phyloP scores from a whole-genome alignment of 2,888 invertebrate genomes.

The Polyploca ridens region DNA sequence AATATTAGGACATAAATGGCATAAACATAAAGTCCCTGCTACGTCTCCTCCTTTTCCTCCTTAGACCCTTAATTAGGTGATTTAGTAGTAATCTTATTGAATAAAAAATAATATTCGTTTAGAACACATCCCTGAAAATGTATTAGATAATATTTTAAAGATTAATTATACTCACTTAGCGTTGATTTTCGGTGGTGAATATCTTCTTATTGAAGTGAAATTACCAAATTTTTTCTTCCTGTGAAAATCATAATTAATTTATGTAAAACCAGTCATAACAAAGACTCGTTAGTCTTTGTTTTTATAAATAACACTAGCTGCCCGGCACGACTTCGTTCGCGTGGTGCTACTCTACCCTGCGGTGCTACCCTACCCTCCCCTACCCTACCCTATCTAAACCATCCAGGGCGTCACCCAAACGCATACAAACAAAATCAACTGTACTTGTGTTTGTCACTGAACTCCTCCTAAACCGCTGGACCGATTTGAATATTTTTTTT shows the following conservation, averaged over 20 bases:
- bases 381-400: no score
- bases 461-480: no score
- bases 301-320: not conserved
- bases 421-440: no score
- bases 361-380: no score
- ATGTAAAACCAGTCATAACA: no score
- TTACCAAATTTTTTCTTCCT: slow-evolving; percentile 58
- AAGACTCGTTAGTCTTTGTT: no score
- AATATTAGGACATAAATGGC: slow-evolving; percentile 38
- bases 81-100: slow-evolving; percentile 27
- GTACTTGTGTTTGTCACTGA: no score
- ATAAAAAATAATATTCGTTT: slow-evolving; percentile 16
- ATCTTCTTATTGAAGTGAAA: slow-evolving; percentile 34
- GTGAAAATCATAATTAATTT: slow-evolving; percentile 15
- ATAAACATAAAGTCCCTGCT: slow-evolving; percentile 50
- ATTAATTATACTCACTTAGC: slow-evolving; percentile 37
- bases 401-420: no score
- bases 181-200: slow-evolving; percentile 38
- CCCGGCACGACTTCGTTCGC: no score
- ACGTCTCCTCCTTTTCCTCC: slow-evolving; percentile 26
- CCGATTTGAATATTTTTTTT: no score
- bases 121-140: slow-evolving; percentile 10
- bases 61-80: slow-evolving; percentile 22
- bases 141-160: not conserved
- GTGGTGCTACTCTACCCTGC: no score